Evolutionary conservation across 2,888 invertebrate species (phyloP).

Genomic region (Agonopterix alstromeriana): DNA sequence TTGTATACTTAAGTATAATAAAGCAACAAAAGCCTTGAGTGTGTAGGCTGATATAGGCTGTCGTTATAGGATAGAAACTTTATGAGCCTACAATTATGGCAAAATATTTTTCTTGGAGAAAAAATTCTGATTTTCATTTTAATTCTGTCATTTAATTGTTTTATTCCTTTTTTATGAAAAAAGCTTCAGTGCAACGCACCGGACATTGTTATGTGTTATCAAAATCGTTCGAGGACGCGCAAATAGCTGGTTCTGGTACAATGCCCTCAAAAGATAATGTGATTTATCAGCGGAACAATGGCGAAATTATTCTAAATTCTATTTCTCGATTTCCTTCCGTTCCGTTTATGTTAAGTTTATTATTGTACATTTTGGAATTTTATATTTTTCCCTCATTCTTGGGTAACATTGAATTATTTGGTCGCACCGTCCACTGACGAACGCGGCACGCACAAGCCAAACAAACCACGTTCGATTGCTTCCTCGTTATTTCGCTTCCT

Average conservation of each 20-base stretch:
- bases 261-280: slow-evolving; percentile 52
- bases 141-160: too few relatives aligned
- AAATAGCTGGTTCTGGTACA: slow-evolving; percentile 39
- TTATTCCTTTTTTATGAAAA: neutral
- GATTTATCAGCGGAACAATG: slow-evolving; percentile 32
- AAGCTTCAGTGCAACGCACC: slow-evolving; percentile 15
- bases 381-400: too few relatives aligned
- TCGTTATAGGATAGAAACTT: slow-evolving; percentile 3
- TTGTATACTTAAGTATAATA: slow-evolving; percentile 13
- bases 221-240: slow-evolving; percentile 36
- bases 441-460: slow-evolving; percentile 32
- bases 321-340: neutral
- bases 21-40: slow-evolving; percentile 38
- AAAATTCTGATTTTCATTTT: too few relatives aligned
- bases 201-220: slow-evolving; percentile 53
- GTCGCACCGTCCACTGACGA: neutral
- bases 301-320: slow-evolving; percentile 24
- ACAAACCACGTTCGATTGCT: slow-evolving; percentile 32
- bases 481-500: slow-evolving; percentile 45
- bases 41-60: slow-evolving; percentile 20
- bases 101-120: neutral
- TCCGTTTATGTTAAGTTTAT: neutral
- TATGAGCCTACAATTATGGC: neutral
- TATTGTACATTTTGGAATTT: too few relatives aligned
- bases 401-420: too few relatives aligned